Base-by-base conservation (phyloP, 2,888 invertebrate species). In the Sphecodes monilicornis region DNA sequence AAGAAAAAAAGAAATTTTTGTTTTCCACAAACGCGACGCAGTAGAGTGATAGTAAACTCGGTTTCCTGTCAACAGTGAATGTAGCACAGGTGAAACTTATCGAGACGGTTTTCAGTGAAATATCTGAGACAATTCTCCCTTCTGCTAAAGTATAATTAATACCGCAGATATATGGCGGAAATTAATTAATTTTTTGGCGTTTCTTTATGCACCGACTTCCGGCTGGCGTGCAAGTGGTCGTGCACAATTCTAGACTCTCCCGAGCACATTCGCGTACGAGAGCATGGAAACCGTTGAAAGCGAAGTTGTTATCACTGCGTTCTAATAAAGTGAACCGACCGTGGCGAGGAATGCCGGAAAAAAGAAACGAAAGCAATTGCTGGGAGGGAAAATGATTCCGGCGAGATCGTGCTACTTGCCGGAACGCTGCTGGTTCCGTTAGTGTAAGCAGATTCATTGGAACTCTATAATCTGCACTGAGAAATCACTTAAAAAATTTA, bases 271-370 rank as follows among this genome's bases (percentile, higher is more conserved):
- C 36, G 71, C 22, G 26, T 29, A n/a, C n/a, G 43, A 75, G 71
- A 43, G 8, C 41, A 41, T 36, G 74, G 57, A 46, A 64, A 64
- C 39, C 54, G 71, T 41, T 39, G 75, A 66, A 71, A 71, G 76
- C 75, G 18, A 57, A n/a, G 57, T 36, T 41, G 76, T 46, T 70
- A 81, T 74, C 81, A 77, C 69, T 13, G 36, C 22, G 66, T 22
- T 22, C 76, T 46, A 73, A 74, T 77, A 81, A 84, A 66, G 66
- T 54, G 60, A 60, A 71, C 76, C 39, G 26, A 77, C n/a, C 81
- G 77, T 81, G 73, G 60, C 77, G 70, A 81, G 54, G 81, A 84
- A 84, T 83, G 83, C 43, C 74, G 50, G 66, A 36, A 22, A 41
- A 29, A 74, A 77, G 73, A 74, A 75, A 39, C 26, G 81, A 81